phyloP scores from a whole-genome alignment of 2,888 invertebrate species.

The Dysmachus trigonus region DNA sequence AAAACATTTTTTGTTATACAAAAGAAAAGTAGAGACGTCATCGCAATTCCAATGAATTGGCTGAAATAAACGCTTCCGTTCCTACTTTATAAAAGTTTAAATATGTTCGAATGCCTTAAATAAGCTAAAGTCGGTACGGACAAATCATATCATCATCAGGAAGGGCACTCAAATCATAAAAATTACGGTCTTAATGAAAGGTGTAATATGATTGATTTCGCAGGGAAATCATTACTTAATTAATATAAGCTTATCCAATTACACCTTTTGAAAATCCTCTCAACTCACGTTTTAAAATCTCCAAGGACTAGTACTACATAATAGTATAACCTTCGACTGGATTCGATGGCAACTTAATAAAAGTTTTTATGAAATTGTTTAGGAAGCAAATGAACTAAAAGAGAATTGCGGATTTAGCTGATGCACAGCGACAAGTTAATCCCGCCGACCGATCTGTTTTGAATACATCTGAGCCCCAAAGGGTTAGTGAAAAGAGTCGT shows the following conservation, averaged over 20 bases:
- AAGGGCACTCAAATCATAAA: not conserved
- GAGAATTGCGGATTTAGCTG: not conserved
- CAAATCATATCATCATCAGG: not conserved
- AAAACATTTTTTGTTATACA: no score
- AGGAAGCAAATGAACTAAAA: not conserved
- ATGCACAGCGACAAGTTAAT: not conserved
- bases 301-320: not conserved
- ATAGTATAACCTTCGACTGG: not conserved
- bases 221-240: not conserved
- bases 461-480: not conserved
- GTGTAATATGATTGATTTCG: not conserved
- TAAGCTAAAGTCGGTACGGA: not conserved
- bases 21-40: no score
- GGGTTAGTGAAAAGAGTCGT: not conserved
- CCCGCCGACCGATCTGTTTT: not conserved
- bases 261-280: not conserved
- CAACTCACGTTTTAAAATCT: not conserved
- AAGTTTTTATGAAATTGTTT: not conserved
- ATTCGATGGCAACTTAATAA: not conserved
- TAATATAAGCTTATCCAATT: not conserved
- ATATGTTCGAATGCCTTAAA: no score
- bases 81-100: no score
- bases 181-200: not conserved
- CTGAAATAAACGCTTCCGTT: no score
- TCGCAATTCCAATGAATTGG: no score